Base-by-base conservation (phyloP, 2,888 invertebrate species). In the Mythimna vitellina region DNA sequence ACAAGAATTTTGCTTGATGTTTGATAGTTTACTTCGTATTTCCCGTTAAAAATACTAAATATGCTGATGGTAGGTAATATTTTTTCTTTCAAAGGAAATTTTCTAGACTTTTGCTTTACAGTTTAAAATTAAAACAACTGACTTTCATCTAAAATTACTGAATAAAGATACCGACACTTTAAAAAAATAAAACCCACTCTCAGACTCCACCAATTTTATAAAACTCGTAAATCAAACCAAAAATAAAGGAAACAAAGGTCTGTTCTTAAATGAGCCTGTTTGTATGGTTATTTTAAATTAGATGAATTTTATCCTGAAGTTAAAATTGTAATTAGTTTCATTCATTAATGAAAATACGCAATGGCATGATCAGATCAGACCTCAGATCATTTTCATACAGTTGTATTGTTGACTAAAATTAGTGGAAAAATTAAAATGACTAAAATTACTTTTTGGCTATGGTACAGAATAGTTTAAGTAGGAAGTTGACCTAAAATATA, bases 1-100 rank as follows among this genome's bases (percentile, higher is more conserved):
- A 73, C 60, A 78, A 76, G 62, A 82, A 85, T 77, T 73, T 73
- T 57, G 71, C 49, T 66, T 65, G 20, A 61, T 54, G 63, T 58
- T 61, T 66, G 32, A 58, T 51, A 20, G n/a, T 8, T 54, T 61
- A 56, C 64, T 57, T 66, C 10, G 29, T 54, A 56, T 64, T 61
- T 42, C 10, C n/a, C n/a, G 51, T 38, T 65, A 32, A 9, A 38
- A 57, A 62, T 12, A 14, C 53, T 46, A 53, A 64, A 25, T 29
- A 12, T 25, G n/a, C 58, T n/a, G 7, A 0, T n/a, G 14, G 42
- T 46, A 51, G 7, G 8, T 7, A 46, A 53, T 46, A 20, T 49
- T n/a, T 54, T 54, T 14, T 42, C 9, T 29, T 25, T 1, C 22
- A 58, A 67, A 42, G 1, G 20, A 42, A 42, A 12, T 51, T 3